Evolutionary conservation across 2,113 vertebrate genomes (phyloP).

Genomic region (Amphiprion percula): DNA sequence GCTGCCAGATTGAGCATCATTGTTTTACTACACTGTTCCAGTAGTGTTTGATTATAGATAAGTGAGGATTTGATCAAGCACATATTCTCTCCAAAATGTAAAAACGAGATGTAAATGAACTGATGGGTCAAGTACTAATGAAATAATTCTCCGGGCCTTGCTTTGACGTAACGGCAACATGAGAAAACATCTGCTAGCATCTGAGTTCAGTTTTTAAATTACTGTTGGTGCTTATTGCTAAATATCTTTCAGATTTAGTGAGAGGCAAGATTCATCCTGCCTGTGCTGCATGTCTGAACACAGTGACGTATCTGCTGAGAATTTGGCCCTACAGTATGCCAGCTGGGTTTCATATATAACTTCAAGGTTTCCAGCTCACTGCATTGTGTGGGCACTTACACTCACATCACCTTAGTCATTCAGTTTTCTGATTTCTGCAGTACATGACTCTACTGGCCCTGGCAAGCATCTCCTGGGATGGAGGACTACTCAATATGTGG

Average conservation of each 20-base stretch:
- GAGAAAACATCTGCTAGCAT: too few species aligned
- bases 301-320: not conserved
- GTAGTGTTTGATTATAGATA: not conserved
- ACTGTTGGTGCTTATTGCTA: not conserved
- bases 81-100: constrained; percentile 1
- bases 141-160: too few species aligned
- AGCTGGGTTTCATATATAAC: constrained; percentile 7
- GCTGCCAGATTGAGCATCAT: not conserved
- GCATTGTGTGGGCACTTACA: constrained; percentile 9
- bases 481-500: constrained; percentile 32
- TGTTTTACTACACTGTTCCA: constrained; percentile 1
- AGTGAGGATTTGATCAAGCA: not conserved
- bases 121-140: not conserved
- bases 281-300: constrained; percentile 14
- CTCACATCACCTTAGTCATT: not conserved
- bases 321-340: not conserved
- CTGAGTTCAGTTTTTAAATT: too few species aligned
- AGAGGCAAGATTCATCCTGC: constrained; percentile 4
- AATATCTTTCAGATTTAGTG: constrained; percentile 9
- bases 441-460: constrained; percentile 11
- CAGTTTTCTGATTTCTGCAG: constrained; percentile 11
- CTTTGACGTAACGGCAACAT: too few species aligned
- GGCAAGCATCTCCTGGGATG: constrained; percentile 30
- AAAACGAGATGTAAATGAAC: not conserved
- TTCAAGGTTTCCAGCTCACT: not conserved